Evolutionary conservation across 2,113 vertebrate species (phyloP), one percentile per base, ranked within the genome.

Genomic region (Paedocypris sp.): DNA sequence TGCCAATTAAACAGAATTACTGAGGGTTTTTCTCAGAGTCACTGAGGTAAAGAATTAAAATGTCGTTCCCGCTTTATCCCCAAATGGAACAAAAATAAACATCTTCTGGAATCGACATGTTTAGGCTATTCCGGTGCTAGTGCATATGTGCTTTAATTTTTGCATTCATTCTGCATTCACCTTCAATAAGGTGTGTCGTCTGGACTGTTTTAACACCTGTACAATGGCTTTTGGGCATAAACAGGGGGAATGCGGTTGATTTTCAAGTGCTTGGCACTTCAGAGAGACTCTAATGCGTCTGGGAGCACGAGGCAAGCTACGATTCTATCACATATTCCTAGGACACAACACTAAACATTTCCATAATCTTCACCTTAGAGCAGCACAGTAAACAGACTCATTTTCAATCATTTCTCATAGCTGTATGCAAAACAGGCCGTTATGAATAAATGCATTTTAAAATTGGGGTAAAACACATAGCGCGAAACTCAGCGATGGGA

Each of bases 361-460:
- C 56, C 68, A 65, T 73, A 71, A 67, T 43, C 64, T 64, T 60
- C 75, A 60, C 41, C 61, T 70, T 33, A 2, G 60, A 71, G 49
- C 59, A 25, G 45, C 35, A 49, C 71, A 57, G 51, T 41, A 45
- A 72, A 72, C 56, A 70, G 52, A 62, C 45, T 65, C 62, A 64
- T 62, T 67, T 59, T 70, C 68, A 70, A 65, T 70, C 65, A 73
- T 65, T 69, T 70, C 72, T 63, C 47, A 10, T 63, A 43, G 60
- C 62, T 62, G 53, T 63, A 67, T 70, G 63, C 70, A 72, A 74
- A 73, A 56, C 60, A 70, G 63, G 46, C 62, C 8, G 3, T 57
- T 60, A 69, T 78, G 73, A 75, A 78, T 73, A 70, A 77, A 77
- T 71, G 20, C 49, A 73, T 75, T 71, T 74, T 66, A 29, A 69